phyloP scores from a whole-genome alignment of 2,888 invertebrate genomes.

The Ichneumoninae sp. region DNA sequence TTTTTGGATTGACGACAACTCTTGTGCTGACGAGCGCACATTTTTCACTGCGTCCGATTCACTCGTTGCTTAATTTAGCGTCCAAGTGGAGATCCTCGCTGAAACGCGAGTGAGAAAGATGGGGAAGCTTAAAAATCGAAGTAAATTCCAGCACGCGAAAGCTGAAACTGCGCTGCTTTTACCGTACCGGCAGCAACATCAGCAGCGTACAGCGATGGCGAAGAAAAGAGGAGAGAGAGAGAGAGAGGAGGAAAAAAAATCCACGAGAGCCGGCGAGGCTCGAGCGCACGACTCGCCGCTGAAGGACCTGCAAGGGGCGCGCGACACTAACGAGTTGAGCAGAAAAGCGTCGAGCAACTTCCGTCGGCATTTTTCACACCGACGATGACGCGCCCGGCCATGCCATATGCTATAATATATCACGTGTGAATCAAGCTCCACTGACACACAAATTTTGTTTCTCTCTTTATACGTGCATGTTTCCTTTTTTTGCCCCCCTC shows the following conservation, averaged over 20 bases:
- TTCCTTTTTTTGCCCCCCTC: not conserved
- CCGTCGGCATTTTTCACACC: constrained; percentile 50
- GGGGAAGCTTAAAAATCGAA: not conserved
- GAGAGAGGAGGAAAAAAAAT: not conserved
- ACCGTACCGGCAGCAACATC: not conserved
- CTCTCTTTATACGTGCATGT: not conserved
- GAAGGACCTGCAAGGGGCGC: constrained; percentile 43
- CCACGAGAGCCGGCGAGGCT: constrained; percentile 30
- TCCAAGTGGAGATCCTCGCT: not conserved
- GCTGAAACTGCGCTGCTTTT: not conserved
- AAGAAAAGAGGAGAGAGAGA: constrained; percentile 11
- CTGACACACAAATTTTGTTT: constrained; percentile 41
- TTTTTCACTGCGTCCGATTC: too few species aligned
- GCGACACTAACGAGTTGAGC: constrained; percentile 48
- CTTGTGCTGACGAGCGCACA: too few species aligned
- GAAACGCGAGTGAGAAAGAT: not conserved
- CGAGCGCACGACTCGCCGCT: constrained; percentile 34
- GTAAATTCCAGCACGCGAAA: not conserved
- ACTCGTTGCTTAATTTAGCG: not conserved
- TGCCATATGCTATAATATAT: constrained; percentile 23
- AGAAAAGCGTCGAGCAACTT: constrained; percentile 46
- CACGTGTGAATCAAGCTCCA: constrained; percentile 30
- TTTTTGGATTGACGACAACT: too few species aligned
- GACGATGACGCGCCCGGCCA: constrained; percentile 29
- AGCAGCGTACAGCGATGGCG: constrained; percentile 3